phyloP scores from a whole-genome alignment of 2,888 invertebrate species.

The Chrysodeixis includens region DNA sequence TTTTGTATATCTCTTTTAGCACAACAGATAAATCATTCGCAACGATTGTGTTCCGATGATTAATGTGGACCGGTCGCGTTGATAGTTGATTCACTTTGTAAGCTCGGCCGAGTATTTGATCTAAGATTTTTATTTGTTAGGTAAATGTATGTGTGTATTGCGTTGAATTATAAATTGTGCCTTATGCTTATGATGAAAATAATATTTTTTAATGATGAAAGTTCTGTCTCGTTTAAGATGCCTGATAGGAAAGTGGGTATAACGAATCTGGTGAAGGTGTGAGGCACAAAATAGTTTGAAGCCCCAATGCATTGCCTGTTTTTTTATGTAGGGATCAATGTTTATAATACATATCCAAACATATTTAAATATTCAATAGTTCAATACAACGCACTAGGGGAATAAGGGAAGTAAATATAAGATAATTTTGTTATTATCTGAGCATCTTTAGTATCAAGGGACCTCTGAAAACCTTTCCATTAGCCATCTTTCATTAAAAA shows the following conservation, averaged over 20 bases:
- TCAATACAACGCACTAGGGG: no score
- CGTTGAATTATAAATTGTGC: not conserved
- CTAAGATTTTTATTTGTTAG: not conserved
- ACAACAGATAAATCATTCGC: not conserved
- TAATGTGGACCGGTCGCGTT: not conserved
- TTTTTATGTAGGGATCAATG: no score
- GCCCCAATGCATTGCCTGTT: no score
- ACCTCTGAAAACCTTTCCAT: not conserved
- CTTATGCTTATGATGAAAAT: no score
- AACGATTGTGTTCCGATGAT: conserved; percentile 1
- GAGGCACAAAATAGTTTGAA: no score
- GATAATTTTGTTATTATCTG: not conserved
- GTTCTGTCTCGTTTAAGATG: no score
- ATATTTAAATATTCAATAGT: no score
- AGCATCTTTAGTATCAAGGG: not conserved
- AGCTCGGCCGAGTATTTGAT: not conserved
- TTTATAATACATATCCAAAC: no score
- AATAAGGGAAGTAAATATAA: not conserved
- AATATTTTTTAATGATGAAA: no score
- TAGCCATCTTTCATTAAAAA: not conserved
- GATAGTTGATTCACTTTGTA: not conserved
- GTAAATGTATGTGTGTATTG: not conserved
- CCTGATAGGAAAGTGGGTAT: no score
- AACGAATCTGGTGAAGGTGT: no score
- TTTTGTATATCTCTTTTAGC: conserved; percentile 4